These are phyloP conservation scores for Scleropages formosus DNA, from an alignment of 2,797 vertebrate species.

Conservation along the genomic window DNA sequence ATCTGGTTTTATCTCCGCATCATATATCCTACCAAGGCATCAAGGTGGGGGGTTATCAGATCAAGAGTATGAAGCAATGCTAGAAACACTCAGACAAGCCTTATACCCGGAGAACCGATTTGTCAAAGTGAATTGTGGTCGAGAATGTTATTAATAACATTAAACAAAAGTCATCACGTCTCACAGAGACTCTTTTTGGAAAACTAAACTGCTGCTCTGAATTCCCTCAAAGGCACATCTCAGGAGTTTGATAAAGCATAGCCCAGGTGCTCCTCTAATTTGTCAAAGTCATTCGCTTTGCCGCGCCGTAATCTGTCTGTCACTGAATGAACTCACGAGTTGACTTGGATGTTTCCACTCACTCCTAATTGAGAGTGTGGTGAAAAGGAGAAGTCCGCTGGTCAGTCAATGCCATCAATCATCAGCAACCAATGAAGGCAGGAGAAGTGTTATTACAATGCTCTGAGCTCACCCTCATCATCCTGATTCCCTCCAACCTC, in stretches of 20 bases:
- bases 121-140: slow-evolving; percentile 79
- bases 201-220: slow-evolving; percentile 55
- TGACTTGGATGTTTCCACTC: slow-evolving; percentile 58
- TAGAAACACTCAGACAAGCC: slow-evolving; percentile 69
- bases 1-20: slow-evolving; percentile 72
- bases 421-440: neutral
- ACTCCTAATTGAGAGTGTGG: slow-evolving; percentile 19
- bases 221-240: slow-evolving; percentile 70
- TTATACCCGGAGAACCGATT: slow-evolving; percentile 68
- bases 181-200: slow-evolving; percentile 39
- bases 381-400: neutral
- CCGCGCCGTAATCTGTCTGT: slow-evolving; percentile 72
- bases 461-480: too few relatives aligned
- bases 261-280: slow-evolving; percentile 82
- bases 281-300: slow-evolving; percentile 86
- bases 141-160: slow-evolving; percentile 70
- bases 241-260: slow-evolving; percentile 78
- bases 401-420: neutral
- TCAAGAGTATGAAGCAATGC: slow-evolving; percentile 63
- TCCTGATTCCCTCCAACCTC: too few relatives aligned
- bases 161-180: slow-evolving; percentile 44
- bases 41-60: slow-evolving; percentile 75
- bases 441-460: neutral
- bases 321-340: slow-evolving; percentile 60
- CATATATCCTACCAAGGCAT: slow-evolving; percentile 69